phyloP scores from a whole-genome alignment of 2,888 invertebrate genomes.

The Agelastica alni region DNA sequence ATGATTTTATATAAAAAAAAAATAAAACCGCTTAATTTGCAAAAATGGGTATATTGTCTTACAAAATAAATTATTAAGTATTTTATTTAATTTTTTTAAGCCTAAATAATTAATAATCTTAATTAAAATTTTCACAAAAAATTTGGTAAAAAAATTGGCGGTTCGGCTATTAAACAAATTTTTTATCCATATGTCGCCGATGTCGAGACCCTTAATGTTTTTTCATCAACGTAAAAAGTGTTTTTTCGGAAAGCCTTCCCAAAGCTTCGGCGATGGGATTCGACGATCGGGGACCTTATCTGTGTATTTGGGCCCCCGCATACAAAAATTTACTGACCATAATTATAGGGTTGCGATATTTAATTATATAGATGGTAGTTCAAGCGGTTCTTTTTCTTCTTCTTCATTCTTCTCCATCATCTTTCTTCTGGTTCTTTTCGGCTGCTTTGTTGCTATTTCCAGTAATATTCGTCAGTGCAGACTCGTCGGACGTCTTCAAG shows the following conservation, averaged over 20 bases:
- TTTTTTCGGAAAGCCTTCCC: slow-evolving; percentile 53
- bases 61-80: too few species aligned
- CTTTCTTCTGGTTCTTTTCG: slow-evolving; percentile 29
- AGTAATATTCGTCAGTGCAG: slow-evolving; percentile 8
- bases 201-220: slow-evolving; percentile 26
- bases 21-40: too few species aligned
- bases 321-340: slow-evolving; percentile 80
- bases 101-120: too few species aligned
- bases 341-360: slow-evolving; percentile 82
- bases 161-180: too few species aligned
- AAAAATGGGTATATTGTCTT: too few species aligned
- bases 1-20: too few species aligned
- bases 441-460: slow-evolving; percentile 21
- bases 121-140: too few species aligned
- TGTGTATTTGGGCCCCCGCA: slow-evolving; percentile 59
- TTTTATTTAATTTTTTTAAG: too few species aligned
- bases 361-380: slow-evolving; percentile 72
- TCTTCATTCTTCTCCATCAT: slow-evolving; percentile 31
- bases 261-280: slow-evolving; percentile 50
- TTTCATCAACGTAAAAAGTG: slow-evolving; percentile 24
- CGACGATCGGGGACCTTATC: slow-evolving; percentile 60
- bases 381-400: slow-evolving; percentile 38
- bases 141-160: too few species aligned
- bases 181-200: slow-evolving; percentile 16
- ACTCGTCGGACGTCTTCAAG: too few species aligned